These are phyloP conservation scores for Lytechinus variegatus DNA, from an alignment of 35 echinoderm and acorn worm species.

Conservation along the genomic window DNA sequence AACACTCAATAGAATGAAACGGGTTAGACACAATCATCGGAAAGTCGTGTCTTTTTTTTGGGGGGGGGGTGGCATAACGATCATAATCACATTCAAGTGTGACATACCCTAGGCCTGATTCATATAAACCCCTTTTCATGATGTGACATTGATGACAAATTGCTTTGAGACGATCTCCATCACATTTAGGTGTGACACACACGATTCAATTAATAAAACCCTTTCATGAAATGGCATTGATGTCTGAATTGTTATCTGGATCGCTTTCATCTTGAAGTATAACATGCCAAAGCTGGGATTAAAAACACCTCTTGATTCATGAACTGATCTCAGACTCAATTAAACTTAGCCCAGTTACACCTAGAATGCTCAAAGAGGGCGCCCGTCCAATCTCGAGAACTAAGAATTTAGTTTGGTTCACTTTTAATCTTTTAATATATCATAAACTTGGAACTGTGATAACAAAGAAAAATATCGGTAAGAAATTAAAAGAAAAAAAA, in stretches of 20 bases:
- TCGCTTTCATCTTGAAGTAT: too few relatives aligned
- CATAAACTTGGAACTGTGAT: background rate
- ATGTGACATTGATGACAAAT: background rate
- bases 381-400: background rate
- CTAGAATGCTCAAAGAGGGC: background rate
- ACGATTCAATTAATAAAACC: too few relatives aligned
- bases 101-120: background rate
- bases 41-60: background rate
- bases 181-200: too few relatives aligned
- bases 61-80: background rate
- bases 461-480: too few relatives aligned
- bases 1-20: background rate
- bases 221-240: too few relatives aligned
- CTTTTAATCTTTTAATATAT: background rate
- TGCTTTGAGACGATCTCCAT: too few relatives aligned
- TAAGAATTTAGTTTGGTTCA: background rate
- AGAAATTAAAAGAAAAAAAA: too few relatives aligned
- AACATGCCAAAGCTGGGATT: too few relatives aligned
- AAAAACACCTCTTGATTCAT: too few relatives aligned
- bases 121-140: background rate
- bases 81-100: background rate
- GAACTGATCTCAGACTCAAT: background rate
- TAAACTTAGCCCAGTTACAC: background rate
- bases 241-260: too few relatives aligned
- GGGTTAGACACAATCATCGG: background rate